phyloP scores from a whole-genome alignment of 2,113 vertebrate genomes.

The Tursiops truncatus region DNA sequence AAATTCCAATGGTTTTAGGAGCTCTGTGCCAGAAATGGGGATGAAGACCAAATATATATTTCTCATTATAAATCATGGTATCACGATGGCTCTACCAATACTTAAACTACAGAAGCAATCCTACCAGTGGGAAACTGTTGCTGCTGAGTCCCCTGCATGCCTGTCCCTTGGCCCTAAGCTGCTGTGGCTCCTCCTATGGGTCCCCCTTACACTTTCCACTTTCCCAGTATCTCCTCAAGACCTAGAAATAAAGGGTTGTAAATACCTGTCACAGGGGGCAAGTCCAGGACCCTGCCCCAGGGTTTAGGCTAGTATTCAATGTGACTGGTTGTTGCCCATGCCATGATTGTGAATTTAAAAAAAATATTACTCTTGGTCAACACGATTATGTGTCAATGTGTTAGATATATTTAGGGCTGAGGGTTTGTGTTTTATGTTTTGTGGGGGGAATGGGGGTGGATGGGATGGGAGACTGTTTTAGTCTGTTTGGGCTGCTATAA shows the following conservation, averaged over 20 bases:
- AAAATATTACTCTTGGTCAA: neutral
- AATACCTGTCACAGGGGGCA: fast-evolving
- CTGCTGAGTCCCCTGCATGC: neutral
- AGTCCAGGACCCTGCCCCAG: no score
- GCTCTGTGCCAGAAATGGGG: neutral
- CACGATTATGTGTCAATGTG: neutral
- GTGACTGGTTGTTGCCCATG: neutral
- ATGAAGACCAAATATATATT: neutral
- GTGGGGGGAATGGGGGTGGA: neutral
- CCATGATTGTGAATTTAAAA: neutral
- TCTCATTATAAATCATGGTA: neutral
- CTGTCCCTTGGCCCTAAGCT: neutral
- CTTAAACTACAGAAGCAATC: neutral
- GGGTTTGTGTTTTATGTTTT: neutral
- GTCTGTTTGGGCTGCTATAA: neutral
- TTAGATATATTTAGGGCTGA: neutral
- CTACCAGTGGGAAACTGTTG: no score
- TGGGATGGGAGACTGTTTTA: neutral
- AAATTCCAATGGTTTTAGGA: neutral
- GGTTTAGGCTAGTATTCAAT: neutral
- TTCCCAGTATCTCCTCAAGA: neutral
- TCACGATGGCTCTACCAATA: neutral
- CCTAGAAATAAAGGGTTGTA: no score
- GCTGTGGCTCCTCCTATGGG: no score
- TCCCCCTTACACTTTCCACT: no score